A percentile compares a stretch with the other conserved stretches of the same genome.
Evolutionary conservation across 2,113 vertebrate genomes (phyloP).

Genomic region (Acanthisitta chloris): DNA sequence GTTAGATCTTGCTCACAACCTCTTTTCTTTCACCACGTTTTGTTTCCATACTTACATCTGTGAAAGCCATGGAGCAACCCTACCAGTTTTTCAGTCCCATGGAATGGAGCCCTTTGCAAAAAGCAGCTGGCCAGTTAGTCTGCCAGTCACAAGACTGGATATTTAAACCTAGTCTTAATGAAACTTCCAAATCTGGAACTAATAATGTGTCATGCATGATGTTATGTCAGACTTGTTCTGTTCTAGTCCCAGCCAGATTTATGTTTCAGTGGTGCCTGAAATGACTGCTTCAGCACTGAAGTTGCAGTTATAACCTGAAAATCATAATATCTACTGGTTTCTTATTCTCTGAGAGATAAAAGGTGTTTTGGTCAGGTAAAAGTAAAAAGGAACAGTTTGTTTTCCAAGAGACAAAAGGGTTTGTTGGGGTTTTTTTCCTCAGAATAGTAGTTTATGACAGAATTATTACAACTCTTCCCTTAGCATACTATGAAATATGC

Average conservation of each 20-base stretch:
- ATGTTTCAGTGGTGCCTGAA: not conserved
- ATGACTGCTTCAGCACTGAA: not conserved
- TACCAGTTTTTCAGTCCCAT: not conserved
- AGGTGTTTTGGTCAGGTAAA: not conserved
- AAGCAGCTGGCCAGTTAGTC: not conserved
- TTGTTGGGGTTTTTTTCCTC: not conserved
- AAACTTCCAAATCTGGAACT: not conserved
- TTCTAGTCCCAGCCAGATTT: not conserved
- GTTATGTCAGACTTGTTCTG: not conserved
- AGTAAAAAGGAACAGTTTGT: not conserved
- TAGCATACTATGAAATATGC: not conserved
- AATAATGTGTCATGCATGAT: not conserved
- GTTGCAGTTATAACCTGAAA: not conserved
- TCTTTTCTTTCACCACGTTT: not conserved
- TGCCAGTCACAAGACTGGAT: not conserved
- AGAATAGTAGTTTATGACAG: not conserved
- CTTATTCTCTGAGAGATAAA: not conserved
- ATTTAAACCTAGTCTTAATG: not conserved
- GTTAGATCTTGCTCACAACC: not conserved
- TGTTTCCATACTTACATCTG: not conserved
- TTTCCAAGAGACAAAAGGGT: not conserved
- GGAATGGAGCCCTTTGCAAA: not conserved
- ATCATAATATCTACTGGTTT: not conserved
- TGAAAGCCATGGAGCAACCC: not conserved
- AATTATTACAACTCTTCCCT: not conserved